Conservation (phyloP, 2,888 invertebrate species). For the Dastarcus helophoroides region DNA sequence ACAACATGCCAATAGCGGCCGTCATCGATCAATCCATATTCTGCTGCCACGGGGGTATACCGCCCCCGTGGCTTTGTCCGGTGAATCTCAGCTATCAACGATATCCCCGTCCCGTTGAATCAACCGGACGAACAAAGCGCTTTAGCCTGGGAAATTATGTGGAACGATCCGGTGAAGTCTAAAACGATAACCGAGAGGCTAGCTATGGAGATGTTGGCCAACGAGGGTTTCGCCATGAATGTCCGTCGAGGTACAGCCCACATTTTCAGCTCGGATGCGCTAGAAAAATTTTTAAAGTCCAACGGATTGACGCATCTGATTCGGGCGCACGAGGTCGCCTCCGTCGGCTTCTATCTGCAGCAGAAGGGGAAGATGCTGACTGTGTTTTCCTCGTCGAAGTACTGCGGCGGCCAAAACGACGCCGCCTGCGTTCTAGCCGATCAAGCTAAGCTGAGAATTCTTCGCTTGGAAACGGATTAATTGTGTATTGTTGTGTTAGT, state of each 20-base stretch:
- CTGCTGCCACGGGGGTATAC: conserved; percentile 70
- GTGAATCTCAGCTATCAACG: conserved; percentile 50
- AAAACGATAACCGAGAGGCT: too few relatives aligned
- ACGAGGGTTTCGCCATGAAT: conserved; percentile 59
- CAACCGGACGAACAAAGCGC: conserved; percentile 56
- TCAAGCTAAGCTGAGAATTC: conserved; percentile 49
- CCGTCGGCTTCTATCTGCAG: conserved; percentile 59
- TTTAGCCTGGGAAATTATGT: conserved; percentile 69
- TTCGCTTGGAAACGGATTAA: conserved; percentile 53
- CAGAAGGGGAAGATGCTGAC: conserved; percentile 57
- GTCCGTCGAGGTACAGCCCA: conserved; percentile 58
- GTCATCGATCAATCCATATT: conserved; percentile 65
- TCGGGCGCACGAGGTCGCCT: conserved; percentile 63
- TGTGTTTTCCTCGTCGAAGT: conserved; percentile 64
- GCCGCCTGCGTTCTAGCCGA: conserved; percentile 59
- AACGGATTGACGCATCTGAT: conserved; percentile 60
- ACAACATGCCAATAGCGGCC: conserved; percentile 60
- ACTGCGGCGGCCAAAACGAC: conserved; percentile 62
- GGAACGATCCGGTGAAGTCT: conserved; percentile 66
- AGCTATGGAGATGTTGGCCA: conserved; percentile 44
- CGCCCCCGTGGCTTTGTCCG: conserved; percentile 56
- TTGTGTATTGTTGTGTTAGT: too few relatives aligned
- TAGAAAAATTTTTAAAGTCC: conserved; percentile 51
- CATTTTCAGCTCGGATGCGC: conserved; percentile 56
- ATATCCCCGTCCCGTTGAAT: conserved; percentile 51